A percentile compares a stretch with the other conserved stretches of the same genome.
Conservation (phyloP, 1,140 invertebrate species). For the Halictus rubicundus region DNA sequence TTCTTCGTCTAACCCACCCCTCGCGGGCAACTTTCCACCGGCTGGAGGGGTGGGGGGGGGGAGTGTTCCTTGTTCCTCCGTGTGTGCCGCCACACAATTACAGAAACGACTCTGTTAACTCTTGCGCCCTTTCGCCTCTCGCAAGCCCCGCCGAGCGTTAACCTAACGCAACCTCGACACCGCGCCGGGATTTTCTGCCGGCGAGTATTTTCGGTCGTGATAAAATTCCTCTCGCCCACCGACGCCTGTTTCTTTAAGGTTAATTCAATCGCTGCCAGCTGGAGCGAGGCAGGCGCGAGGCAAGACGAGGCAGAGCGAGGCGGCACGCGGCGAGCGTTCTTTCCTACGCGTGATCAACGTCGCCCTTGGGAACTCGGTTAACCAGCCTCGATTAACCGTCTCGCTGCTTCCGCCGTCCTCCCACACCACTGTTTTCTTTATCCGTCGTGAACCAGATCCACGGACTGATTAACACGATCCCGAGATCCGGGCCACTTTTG, state of each 20-base stretch:
- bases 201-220: conserved; percentile 39
- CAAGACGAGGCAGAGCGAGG: neutral
- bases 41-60: no score
- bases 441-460: no score
- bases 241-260: conserved; percentile 42
- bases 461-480: no score
- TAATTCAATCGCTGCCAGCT: conserved; percentile 35
- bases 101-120: conserved; percentile 54
- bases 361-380: neutral
- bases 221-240: conserved; percentile 33
- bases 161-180: conserved; percentile 54
- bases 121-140: conserved; percentile 33
- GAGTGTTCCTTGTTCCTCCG: conserved; percentile 29
- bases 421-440: no score
- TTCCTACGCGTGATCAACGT: neutral
- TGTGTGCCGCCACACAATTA: conserved; percentile 52
- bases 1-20: neutral
- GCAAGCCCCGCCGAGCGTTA: conserved; percentile 22
- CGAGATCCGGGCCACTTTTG: no score
- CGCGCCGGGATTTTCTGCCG: conserved; percentile 41
- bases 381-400: no score
- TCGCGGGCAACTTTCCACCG: conserved; percentile 26
- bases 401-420: no score
- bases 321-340: neutral
- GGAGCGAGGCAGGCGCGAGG: neutral